phyloP scores from a whole-genome alignment of 1,140 invertebrate species.

The Drosophila tsacasi region DNA sequence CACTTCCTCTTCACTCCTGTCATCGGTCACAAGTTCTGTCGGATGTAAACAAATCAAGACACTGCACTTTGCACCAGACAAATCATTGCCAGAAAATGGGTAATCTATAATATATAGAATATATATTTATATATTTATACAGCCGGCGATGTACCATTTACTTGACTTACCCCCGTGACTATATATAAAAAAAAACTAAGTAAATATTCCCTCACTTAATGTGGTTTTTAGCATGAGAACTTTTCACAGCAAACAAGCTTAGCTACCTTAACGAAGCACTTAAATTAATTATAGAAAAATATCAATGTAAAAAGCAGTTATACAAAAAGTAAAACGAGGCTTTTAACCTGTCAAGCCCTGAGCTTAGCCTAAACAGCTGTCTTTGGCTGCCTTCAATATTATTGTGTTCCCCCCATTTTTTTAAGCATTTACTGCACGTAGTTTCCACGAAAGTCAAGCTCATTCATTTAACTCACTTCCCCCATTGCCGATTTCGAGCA shows the following conservation, averaged over 20 bases:
- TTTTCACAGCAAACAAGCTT: neutral
- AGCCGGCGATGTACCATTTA: slow-evolving; percentile 32
- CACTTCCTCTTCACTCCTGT: slow-evolving; percentile 19
- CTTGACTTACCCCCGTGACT: slow-evolving; percentile 35
- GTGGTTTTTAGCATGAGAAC: neutral
- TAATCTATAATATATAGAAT: slow-evolving; percentile 18
- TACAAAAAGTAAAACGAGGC: slow-evolving; percentile 18
- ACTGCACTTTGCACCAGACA: slow-evolving; percentile 62
- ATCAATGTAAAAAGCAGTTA: slow-evolving; percentile 20
- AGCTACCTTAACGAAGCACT: neutral
- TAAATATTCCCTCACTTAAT: neutral
- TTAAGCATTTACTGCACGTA: slow-evolving; percentile 62
- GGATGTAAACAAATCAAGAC: slow-evolving; percentile 69
- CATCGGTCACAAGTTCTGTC: slow-evolving; percentile 69
- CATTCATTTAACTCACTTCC: slow-evolving; percentile 47
- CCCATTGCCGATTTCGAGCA: slow-evolving; percentile 49
- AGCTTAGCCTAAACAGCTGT: slow-evolving; percentile 30
- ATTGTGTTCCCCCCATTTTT: neutral
- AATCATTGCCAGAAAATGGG: slow-evolving; percentile 64
- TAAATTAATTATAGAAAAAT: slow-evolving; percentile 8
- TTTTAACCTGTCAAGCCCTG: slow-evolving; percentile 31
- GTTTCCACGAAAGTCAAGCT: slow-evolving; percentile 17
- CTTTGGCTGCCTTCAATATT: slow-evolving; percentile 34
- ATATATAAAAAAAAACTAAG: neutral
- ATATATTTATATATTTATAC: slow-evolving; percentile 1